Conservation (phyloP, 2,888 invertebrate genomes). For the Synanthedon myopaeformis region DNA sequence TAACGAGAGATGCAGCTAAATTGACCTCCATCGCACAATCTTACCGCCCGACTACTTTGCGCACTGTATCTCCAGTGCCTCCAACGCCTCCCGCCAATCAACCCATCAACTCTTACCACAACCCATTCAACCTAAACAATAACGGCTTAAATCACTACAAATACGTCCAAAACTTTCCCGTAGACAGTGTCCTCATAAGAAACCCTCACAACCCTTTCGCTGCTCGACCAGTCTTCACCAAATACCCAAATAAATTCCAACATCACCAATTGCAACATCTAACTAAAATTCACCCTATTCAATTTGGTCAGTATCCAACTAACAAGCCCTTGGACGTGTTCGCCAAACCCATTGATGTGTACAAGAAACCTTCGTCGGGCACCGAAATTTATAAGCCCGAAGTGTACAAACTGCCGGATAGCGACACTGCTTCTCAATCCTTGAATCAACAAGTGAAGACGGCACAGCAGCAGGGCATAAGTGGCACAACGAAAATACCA, state of each 20-base stretch:
- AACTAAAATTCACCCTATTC: constrained; percentile 46
- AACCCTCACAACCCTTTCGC: constrained; percentile 52
- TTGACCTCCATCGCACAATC: constrained; percentile 60
- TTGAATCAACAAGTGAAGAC: constrained; percentile 52
- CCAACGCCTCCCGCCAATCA: constrained; percentile 40
- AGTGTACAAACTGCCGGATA: constrained; percentile 51
- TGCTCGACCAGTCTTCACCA: constrained; percentile 42
- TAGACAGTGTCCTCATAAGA: constrained; percentile 44
- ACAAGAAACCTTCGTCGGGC: constrained; percentile 25
- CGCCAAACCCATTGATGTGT: constrained; percentile 43
- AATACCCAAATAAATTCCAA: constrained; percentile 47
- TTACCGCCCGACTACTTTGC: constrained; percentile 53
- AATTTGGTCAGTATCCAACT: constrained; percentile 47
- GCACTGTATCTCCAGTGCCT: constrained; percentile 34
- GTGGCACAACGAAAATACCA: constrained; percentile 23
- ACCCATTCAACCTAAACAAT: constrained; percentile 44
- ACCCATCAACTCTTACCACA: constrained; percentile 58
- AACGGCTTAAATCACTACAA: constrained; percentile 47
- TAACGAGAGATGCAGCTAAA: constrained; percentile 49
- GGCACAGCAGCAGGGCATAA: constrained; percentile 43
- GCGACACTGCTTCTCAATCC: constrained; percentile 44
- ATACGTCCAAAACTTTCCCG: constrained; percentile 50
- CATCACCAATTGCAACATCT: constrained; percentile 50
- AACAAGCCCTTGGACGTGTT: constrained; percentile 42
- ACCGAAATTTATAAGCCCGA: constrained; percentile 54